These are phyloP conservation scores for Lanistes nyassanus DNA, from an alignment of 1,140 invertebrate species.

Conservation along the genomic window DNA sequence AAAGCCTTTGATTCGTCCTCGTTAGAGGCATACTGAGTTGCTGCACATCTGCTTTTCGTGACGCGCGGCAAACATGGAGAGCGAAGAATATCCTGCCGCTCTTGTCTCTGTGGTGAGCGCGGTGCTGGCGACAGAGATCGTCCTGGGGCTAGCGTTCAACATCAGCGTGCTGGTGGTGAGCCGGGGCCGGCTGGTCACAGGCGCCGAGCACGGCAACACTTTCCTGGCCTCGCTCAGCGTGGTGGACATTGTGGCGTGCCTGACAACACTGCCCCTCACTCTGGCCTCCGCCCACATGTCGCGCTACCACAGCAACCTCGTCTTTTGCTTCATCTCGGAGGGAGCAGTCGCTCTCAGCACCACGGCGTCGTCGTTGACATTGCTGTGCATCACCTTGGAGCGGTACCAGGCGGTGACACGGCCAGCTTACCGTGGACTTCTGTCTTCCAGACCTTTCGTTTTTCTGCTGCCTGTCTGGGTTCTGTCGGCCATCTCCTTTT, in stretches of 20 bases:
- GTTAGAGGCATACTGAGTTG: too few relatives aligned
- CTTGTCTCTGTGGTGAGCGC: neutral
- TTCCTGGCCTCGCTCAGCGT: slow-evolving; percentile 23
- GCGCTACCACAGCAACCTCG: neutral
- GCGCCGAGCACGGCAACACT: slow-evolving; percentile 7
- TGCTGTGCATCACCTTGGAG: slow-evolving; percentile 27
- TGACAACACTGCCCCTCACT: slow-evolving; percentile 13
- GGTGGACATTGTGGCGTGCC: slow-evolving; percentile 21
- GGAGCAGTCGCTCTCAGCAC: slow-evolving; percentile 17
- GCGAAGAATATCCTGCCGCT: neutral
- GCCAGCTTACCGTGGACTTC: slow-evolving; percentile 4
- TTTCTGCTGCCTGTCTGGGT: slow-evolving; percentile 19
- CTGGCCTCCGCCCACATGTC: slow-evolving; percentile 1
- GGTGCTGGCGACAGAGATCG: slow-evolving; percentile 7
- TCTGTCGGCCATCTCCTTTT: slow-evolving; percentile 13
- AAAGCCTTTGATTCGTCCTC: too few relatives aligned
- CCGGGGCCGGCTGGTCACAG: neutral
- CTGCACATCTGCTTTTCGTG: too few relatives aligned
- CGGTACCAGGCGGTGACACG: slow-evolving; percentile 18
- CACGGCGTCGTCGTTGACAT: slow-evolving; percentile 20
- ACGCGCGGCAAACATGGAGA: neutral
- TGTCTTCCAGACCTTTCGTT: neutral
- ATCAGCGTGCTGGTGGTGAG: slow-evolving; percentile 20
- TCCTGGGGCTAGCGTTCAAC: slow-evolving; percentile 22
- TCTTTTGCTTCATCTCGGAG: slow-evolving; percentile 27